phyloP scores from a whole-genome alignment of 1,140 invertebrate genomes.

The Trypoxylus dichotomus region DNA sequence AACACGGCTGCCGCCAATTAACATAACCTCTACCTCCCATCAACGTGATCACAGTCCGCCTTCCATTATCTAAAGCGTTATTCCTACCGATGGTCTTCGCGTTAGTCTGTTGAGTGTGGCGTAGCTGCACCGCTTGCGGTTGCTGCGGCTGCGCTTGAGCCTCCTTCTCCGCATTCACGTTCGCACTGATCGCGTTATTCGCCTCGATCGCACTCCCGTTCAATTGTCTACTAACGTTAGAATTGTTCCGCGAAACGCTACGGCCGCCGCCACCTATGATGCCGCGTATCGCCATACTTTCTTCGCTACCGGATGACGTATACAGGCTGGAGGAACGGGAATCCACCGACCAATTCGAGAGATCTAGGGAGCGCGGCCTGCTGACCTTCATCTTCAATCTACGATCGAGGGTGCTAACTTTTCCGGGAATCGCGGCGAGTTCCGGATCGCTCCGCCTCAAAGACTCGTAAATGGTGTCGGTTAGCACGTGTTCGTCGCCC shows the following conservation, averaged over 20 bases:
- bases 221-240: constrained; percentile 62
- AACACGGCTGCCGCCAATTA: constrained; percentile 75
- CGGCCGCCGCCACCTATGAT: constrained; percentile 49
- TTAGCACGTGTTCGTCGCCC: constrained; percentile 71
- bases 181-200: constrained; percentile 19
- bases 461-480: constrained; percentile 73
- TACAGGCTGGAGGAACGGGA: constrained; percentile 80
- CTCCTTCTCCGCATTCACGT: constrained; percentile 34
- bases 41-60: constrained; percentile 79
- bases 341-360: constrained; percentile 87
- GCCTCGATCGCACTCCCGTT: constrained; percentile 42
- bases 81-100: constrained; percentile 42
- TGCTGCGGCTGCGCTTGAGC: neutral
- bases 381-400: constrained; percentile 78
- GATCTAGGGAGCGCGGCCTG: constrained; percentile 76
- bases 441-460: constrained; percentile 79
- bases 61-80: constrained; percentile 56
- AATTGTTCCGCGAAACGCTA: constrained; percentile 69
- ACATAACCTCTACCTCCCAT: constrained; percentile 87
- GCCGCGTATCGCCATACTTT: constrained; percentile 69
- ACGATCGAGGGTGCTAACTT: constrained; percentile 77
- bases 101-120: constrained; percentile 25
- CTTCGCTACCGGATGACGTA: constrained; percentile 79
- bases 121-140: constrained; percentile 35
- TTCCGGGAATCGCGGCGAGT: constrained; percentile 76